Conservation (phyloP, 2,888 invertebrate genomes). For the Thecophora atra region DNA sequence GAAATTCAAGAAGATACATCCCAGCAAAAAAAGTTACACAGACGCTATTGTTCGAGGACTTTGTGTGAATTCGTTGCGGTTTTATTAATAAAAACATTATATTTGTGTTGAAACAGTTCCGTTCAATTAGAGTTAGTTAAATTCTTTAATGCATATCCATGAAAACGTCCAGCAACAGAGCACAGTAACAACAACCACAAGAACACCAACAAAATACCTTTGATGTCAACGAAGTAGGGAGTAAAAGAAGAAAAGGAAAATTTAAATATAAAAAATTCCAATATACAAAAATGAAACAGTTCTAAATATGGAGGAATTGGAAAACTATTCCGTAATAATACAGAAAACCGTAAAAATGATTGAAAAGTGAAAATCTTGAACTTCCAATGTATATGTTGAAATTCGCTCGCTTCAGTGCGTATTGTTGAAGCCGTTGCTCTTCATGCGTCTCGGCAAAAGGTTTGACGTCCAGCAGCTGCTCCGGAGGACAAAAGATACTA, state of each 20-base stretch:
- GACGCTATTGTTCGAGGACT: conserved; percentile 38
- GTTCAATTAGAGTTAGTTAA: conserved; percentile 47
- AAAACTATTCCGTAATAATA: conserved; percentile 2
- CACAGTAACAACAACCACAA: conserved; percentile 43
- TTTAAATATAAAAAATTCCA: conserved; percentile 44
- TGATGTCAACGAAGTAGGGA: conserved; percentile 43
- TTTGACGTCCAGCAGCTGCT: conserved; percentile 27
- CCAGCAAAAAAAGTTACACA: conserved; percentile 33
- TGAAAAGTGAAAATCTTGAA: conserved; percentile 25
- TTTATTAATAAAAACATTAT: conserved; percentile 21
- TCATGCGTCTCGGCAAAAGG: conserved; percentile 6
- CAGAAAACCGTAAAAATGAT: conserved; percentile 15
- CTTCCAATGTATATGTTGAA: conserved; percentile 12
- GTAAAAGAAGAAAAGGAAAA: conserved; percentile 38
- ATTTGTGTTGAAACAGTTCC: conserved; percentile 43
- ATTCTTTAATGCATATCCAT: conserved; percentile 49
- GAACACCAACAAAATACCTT: conserved; percentile 46
- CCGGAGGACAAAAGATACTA: neutral
- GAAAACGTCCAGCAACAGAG: conserved; percentile 47
- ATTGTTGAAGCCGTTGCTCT: conserved; percentile 3
- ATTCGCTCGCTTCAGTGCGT: conserved; percentile 23
- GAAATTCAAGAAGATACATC: conserved; percentile 23
- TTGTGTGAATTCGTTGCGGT: conserved; percentile 25
- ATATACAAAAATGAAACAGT: conserved; percentile 43
- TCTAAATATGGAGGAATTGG: neutral